These are phyloP conservation scores for Poicephalus meyeri DNA, from an alignment of 2,113 vertebrate genomes.

Conservation along the genomic window DNA sequence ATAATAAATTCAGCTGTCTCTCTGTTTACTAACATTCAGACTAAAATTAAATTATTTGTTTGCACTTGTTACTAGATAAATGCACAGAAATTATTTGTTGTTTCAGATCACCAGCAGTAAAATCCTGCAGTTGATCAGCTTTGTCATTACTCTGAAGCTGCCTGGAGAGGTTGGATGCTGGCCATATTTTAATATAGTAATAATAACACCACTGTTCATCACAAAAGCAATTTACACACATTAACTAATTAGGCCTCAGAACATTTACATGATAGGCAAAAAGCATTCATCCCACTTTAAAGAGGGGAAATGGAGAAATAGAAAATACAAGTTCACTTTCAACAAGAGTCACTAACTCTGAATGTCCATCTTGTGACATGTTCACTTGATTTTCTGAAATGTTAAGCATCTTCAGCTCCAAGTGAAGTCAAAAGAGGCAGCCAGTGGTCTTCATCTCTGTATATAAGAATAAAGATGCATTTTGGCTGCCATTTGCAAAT, in stretches of 20 bases:
- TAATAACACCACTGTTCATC: conserved; percentile 60
- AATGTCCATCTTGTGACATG: background rate
- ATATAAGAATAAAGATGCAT: background rate
- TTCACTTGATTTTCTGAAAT: background rate
- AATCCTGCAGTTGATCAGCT: conserved; percentile 28
- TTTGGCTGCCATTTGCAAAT: background rate
- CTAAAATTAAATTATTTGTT: background rate
- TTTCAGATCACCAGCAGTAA: conserved; percentile 26
- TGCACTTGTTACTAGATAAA: background rate
- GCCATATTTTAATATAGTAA: conserved; percentile 62
- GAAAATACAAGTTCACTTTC: background rate
- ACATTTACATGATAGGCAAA: conserved; percentile 52
- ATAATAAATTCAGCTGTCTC: background rate
- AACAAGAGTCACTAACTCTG: background rate
- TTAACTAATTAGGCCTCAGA: conserved; percentile 62
- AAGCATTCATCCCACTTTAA: background rate
- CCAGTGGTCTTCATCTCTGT: background rate
- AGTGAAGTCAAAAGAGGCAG: background rate
- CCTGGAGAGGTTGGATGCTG: conserved; percentile 50
- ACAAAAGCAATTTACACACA: conserved; percentile 66
- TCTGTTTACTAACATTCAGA: background rate
- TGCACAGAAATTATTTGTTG: background rate
- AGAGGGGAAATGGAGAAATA: background rate
- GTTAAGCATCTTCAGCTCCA: background rate
- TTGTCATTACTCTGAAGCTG: conserved; percentile 41